Percentiles rank a stretch among this genome's conserved stretches.
phyloP scores from a whole-genome alignment of 23 tunicate species.

The Phallusia fumigata region DNA sequence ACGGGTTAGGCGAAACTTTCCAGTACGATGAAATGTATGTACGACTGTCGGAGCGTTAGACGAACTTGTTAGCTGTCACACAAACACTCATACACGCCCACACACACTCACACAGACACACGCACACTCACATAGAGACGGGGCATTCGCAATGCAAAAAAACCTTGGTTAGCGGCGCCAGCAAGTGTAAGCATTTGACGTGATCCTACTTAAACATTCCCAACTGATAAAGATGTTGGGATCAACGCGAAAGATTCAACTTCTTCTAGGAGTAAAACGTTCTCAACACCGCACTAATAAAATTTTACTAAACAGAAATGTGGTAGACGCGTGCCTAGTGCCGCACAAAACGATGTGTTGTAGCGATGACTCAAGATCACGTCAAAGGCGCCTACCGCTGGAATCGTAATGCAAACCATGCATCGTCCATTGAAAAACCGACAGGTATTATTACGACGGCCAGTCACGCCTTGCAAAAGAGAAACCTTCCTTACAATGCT shows the following conservation, averaged over 20 bases:
- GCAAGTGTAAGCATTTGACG: too few relatives aligned
- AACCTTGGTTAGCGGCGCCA: not conserved
- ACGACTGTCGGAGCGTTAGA: not conserved
- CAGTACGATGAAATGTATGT: too few relatives aligned
- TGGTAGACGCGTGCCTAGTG: too few relatives aligned
- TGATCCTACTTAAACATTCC: too few relatives aligned
- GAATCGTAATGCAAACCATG: not conserved
- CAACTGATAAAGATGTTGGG: too few relatives aligned
- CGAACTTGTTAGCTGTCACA: not conserved
- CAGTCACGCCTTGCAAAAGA: not conserved
- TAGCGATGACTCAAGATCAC: not conserved
- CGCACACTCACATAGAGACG: not conserved
- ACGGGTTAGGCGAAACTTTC: too few relatives aligned
- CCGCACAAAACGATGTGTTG: too few relatives aligned
- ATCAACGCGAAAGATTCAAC: too few relatives aligned
- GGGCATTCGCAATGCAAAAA: not conserved
- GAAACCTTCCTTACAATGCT: constrained; percentile 48
- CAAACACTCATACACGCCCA: constrained; percentile 1
- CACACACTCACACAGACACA: not conserved
- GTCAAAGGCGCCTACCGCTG: not conserved
- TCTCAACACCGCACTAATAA: too few relatives aligned
- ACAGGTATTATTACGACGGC: not conserved
- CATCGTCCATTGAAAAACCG: not conserved
- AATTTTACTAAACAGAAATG: too few relatives aligned
- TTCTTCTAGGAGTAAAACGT: too few relatives aligned